Evolutionary conservation across 2,888 invertebrate species (phyloP), one percentile per base, ranked within the genome.

Genomic region (Acrobasis consociella): DNA sequence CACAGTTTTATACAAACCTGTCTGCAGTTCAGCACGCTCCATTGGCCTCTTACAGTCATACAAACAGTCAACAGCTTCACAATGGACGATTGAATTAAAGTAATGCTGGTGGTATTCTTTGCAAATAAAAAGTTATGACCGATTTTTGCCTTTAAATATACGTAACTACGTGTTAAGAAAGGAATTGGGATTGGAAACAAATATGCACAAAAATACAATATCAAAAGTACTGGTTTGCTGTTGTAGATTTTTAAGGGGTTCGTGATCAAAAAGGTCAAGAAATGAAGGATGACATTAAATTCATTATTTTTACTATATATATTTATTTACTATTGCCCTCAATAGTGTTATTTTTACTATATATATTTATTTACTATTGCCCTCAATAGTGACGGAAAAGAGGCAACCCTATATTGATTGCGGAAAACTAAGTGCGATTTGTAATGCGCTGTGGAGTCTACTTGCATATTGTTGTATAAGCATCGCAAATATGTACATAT

Each of bases 381-480:
- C 31, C 7, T 31, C 2, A 31, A 42, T 42, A 7, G 46, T 46
- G n/a, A 46, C 46, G 5, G 46, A n/a, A 46, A 46, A 13, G 46
- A 17, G 17, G n/a, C 51, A 60, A 17, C 60, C 60, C 60, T 60
- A 60, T 42, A 13, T 17, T n/a, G 15, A 17, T 53, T 17, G 55
- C 62, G 62, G 62, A 55, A 61, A 62, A 62, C 37, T 62, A 52
- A 56, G 42, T 38, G 49, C 62, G 38, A 55, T 55, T 53, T 55
- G 37, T 49, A 61, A 61, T 61, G 53, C 62, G 58, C 62, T 59
- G 67, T 67, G 51, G 65, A 67, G 62, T 22, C 22, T 62, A 58
- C 62, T 67, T 62, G 60, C 60, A 62, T 60, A 62, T 65, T 61
- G 53, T 61, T 53, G 53, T 53, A 63, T 62, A 59, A 64, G 52